Evolutionary conservation across 2,888 invertebrate species (phyloP).

Genomic region (Drosophila cyrtoloma): DNA sequence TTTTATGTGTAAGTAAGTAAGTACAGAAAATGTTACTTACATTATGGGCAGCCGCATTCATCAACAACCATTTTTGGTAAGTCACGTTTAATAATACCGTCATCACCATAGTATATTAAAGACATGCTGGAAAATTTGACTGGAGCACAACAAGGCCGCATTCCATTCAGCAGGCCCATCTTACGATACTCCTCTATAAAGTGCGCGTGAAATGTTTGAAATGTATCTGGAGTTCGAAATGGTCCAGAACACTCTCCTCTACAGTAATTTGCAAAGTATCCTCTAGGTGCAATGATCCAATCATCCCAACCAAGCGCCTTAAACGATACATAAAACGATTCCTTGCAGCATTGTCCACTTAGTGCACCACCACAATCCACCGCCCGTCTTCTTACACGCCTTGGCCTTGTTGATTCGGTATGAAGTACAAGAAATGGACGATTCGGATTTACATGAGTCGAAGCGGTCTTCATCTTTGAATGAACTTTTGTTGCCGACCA

Average conservation of each 20-base stretch:
- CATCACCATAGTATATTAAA: slow-evolving; percentile 94
- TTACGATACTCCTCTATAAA: slow-evolving; percentile 95
- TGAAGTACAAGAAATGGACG: slow-evolving; percentile 94
- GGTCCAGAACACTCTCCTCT: slow-evolving; percentile 93
- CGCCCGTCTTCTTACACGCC: slow-evolving; percentile 91
- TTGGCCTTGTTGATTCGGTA: slow-evolving; percentile 89
- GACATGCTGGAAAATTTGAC: slow-evolving; percentile 96
- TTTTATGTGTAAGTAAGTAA: not conserved
- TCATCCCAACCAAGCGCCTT: slow-evolving; percentile 97
- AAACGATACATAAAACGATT: slow-evolving; percentile 96
- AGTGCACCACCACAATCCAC: slow-evolving; percentile 91
- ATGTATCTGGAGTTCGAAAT: slow-evolving; percentile 92
- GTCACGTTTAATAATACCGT: slow-evolving; percentile 96
- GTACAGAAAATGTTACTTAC: slow-evolving; percentile 38
- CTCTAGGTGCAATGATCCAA: slow-evolving; percentile 96
- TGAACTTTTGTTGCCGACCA: slow-evolving; percentile 23
- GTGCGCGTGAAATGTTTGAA: slow-evolving; percentile 95
- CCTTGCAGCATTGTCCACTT: slow-evolving; percentile 92
- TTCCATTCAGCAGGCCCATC: slow-evolving; percentile 90
- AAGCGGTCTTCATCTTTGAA: slow-evolving; percentile 25
- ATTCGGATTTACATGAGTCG: slow-evolving; percentile 87
- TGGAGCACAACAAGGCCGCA: slow-evolving; percentile 96
- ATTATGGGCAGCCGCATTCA: slow-evolving; percentile 96
- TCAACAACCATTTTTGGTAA: slow-evolving; percentile 98
- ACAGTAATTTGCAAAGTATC: slow-evolving; percentile 97